Evolutionary conservation across 2,113 vertebrate species (phyloP).

Genomic region (Boulengeromyrus knoepffleri): DNA sequence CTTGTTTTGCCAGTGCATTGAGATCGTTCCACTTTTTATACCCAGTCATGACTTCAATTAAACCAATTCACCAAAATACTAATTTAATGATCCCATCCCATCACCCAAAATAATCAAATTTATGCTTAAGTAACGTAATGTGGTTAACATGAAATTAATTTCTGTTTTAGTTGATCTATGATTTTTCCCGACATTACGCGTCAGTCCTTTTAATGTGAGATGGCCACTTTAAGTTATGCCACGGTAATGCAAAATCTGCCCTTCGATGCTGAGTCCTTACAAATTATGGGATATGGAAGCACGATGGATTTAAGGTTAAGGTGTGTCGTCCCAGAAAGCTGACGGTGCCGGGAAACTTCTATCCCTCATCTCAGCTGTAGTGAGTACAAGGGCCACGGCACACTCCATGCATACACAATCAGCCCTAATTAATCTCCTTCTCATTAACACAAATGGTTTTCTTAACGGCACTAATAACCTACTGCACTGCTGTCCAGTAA

Average conservation of each 20-base stretch:
- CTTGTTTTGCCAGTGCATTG: background rate
- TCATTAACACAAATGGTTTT: background rate
- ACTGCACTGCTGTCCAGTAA: background rate
- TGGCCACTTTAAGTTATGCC: background rate
- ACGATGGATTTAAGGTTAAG: background rate
- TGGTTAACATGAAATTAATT: background rate
- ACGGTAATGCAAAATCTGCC: background rate
- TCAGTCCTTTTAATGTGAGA: background rate
- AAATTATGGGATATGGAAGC: background rate
- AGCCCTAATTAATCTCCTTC: slow-evolving; percentile 11
- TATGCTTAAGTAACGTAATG: background rate
- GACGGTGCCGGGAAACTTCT: background rate
- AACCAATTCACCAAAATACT: background rate
- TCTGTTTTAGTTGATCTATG: background rate
- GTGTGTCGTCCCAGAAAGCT: background rate
- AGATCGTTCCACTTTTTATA: background rate
- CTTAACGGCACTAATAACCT: background rate
- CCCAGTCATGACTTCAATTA: background rate
- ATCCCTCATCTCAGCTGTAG: background rate
- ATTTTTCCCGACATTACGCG: background rate
- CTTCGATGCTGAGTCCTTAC: background rate
- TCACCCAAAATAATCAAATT: background rate
- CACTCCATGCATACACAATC: background rate
- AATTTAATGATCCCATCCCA: background rate
- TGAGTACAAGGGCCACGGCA: background rate